These are phyloP conservation scores for Pristis pectinata DNA, from an alignment of 2,797 vertebrate genomes.

Conservation along the genomic window DNA sequence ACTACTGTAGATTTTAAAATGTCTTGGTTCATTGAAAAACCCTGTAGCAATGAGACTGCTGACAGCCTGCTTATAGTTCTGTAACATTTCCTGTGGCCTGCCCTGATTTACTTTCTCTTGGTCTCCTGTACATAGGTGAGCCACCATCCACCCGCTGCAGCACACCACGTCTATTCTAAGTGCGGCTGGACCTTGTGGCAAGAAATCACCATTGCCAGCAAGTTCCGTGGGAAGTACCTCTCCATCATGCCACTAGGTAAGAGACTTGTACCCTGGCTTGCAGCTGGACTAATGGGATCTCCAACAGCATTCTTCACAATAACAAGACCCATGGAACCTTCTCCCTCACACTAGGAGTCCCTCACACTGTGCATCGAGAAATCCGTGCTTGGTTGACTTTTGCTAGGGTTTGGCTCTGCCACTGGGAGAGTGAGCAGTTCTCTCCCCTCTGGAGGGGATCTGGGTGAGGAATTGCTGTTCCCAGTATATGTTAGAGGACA, in stretches of 20 bases:
- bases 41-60: no score
- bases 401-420: no score
- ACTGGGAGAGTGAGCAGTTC: not conserved
- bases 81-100: not conserved
- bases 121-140: constrained; percentile 68
- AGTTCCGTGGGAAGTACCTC: constrained; percentile 98
- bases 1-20: no score
- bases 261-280: constrained; percentile 40
- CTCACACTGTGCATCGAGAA: not conserved
- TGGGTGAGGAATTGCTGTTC: not conserved
- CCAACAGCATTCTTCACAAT: not conserved
- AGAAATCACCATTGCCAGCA: constrained; percentile 98
- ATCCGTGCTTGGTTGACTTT: not conserved
- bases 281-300: not conserved
- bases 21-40: no score
- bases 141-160: constrained; percentile 91
- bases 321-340: not conserved
- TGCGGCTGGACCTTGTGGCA: constrained; percentile 93
- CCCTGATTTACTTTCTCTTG: not conserved
- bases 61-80: no score
- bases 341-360: not conserved
- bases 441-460: not conserved
- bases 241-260: constrained; percentile 97
- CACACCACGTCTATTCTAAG: constrained; percentile 87
- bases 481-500: not conserved